Base-by-base conservation (phyloP, 1,140 invertebrate genomes). In the Sitophilus oryzae region DNA sequence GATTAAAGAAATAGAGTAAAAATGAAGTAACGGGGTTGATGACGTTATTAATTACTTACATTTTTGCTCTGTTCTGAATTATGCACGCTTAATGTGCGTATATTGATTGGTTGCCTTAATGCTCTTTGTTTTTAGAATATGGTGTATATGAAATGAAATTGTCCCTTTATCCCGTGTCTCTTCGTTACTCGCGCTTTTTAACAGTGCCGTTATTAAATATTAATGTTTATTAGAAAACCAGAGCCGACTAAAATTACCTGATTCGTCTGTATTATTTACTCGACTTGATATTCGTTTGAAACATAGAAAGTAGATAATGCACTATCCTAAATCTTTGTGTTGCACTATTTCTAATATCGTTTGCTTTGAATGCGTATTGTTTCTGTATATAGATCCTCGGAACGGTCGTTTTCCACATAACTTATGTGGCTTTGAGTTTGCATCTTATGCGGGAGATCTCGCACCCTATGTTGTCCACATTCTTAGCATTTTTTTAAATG, bases 1-100 rank as follows among this genome's bases (percentile, higher is more conserved):
- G 44, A 40, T 30, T 35, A 19, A 55, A 48, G 46, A 34, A 30
- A 43, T 36, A 55, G 51, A 53, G 52, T 48, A 55, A 48, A 44
- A 30, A 40, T 47, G 52, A 43, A 53, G 46, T 46, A 46, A 53
- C 46, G 18, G 44, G 37, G 21, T 42, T 52, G 18, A 11, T 42
- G 36, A 42, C 2, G n/a, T 38, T 40, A n/a, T 40, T n/a, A 16
- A 15, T 14, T 40, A 40, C 15, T 16, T 1, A 19, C 40, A 42
- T 42, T 42, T 42, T 42, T 2, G 35, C 8, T 15, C 11, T 19
- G 16, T 11, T 34, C 38, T 49, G 46, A 53, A 52, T n/a, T n/a
- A n/a, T 62, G 64, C 66, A 69, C 65, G 67, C 67, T 67, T 66
- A 55, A 55, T 69, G 62, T 66, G 67, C 64, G 62, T 63, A 67